These are phyloP conservation scores for Phylloscopus collybita DNA, from an alignment of 2,797 vertebrate species.

Conservation along the genomic window DNA sequence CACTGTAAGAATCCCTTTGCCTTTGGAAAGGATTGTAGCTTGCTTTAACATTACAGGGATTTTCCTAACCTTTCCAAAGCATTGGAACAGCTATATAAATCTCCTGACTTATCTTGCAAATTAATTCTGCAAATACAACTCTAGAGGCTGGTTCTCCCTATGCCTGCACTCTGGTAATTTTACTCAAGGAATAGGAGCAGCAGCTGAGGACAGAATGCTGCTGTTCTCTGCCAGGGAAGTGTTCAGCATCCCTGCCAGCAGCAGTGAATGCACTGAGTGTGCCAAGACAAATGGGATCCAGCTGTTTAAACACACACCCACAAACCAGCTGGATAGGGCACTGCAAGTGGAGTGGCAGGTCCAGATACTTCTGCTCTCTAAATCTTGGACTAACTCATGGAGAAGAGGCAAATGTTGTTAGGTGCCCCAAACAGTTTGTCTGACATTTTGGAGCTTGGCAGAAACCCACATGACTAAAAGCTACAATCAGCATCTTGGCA, in stretches of 20 bases:
- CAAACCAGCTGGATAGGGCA: neutral
- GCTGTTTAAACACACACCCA: neutral
- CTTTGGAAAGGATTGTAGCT: neutral
- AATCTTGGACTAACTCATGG: neutral
- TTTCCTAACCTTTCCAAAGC: neutral
- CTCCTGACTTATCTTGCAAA: neutral
- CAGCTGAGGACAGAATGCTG: neutral
- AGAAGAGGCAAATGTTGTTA: neutral
- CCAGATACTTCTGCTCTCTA: neutral
- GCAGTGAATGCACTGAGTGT: neutral
- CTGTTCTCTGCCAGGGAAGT: neutral
- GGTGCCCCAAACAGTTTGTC: accelerated
- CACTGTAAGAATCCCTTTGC: neutral
- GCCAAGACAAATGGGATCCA: neutral
- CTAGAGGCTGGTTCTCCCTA: neutral
- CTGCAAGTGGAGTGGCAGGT: neutral
- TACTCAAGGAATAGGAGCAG: neutral
- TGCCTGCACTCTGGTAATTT: slow-evolving; percentile 12
- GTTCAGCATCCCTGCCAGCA: neutral
- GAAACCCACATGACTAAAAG: neutral
- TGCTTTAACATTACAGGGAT: neutral
- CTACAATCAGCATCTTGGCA: neutral
- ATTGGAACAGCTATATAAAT: neutral
- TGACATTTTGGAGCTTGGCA: neutral
- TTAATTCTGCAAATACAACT: slow-evolving; percentile 18